Percentiles rank a stretch among this genome's conserved stretches.
Conservation (phyloP, 2,888 invertebrate species). For the Hyposoter didymator region DNA sequence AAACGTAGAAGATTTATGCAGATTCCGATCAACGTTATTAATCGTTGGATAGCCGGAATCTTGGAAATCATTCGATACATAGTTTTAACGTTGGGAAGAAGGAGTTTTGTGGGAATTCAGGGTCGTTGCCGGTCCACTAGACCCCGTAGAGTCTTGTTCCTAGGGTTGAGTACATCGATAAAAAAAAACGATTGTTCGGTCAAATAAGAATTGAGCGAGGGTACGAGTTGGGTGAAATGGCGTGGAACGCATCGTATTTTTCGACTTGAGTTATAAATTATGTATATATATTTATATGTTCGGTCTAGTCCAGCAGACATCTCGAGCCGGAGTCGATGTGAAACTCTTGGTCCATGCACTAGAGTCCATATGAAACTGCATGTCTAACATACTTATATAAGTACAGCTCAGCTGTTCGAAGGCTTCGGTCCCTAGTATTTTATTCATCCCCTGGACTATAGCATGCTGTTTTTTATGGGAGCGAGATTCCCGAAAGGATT, state of each 20-base stretch:
- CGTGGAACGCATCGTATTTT: background rate
- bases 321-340: slow-evolving; percentile 18
- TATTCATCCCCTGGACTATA: slow-evolving; percentile 53
- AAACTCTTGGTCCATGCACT: slow-evolving; percentile 32
- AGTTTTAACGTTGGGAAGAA: too few relatives aligned
- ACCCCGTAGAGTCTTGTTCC: too few relatives aligned
- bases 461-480: slow-evolving; percentile 32
- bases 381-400: slow-evolving; percentile 17
- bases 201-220: background rate
- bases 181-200: background rate
- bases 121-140: too few relatives aligned
- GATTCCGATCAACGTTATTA: background rate
- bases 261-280: background rate
- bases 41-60: background rate
- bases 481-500: slow-evolving; percentile 41
- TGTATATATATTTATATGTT: background rate
- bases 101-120: too few relatives aligned
- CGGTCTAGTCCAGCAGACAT: background rate
- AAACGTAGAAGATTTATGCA: background rate
- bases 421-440: slow-evolving; percentile 46
- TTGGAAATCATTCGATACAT: too few relatives aligned
- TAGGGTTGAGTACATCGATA: too few relatives aligned
- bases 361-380: slow-evolving; percentile 16
- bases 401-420: slow-evolving; percentile 21
- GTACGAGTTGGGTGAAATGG: background rate